phyloP scores from a whole-genome alignment of 2,797 vertebrate species.

The Sternotherus odoratus region DNA sequence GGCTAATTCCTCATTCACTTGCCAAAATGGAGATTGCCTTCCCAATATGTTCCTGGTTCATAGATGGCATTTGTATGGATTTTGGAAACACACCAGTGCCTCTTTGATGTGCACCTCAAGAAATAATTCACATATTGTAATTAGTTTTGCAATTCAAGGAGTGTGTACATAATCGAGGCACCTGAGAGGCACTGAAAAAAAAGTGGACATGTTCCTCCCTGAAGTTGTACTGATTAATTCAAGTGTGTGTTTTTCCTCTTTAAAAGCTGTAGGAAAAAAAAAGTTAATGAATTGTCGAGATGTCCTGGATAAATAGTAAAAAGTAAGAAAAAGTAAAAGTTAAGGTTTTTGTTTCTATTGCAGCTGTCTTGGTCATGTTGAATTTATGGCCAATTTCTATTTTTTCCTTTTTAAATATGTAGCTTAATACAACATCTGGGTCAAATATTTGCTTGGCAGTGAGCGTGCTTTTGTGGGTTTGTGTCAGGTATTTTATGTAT shows the following conservation, averaged over 20 bases:
- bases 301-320: neutral
- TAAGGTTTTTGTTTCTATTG: neutral
- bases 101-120: neutral
- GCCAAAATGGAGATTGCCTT: neutral
- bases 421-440: too few species aligned
- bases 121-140: neutral
- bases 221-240: neutral
- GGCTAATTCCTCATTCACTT: neutral
- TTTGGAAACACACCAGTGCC: neutral
- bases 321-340: too few species aligned
- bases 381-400: neutral
- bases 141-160: neutral
- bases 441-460: too few species aligned
- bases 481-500: neutral
- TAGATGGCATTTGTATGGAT: neutral
- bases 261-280: neutral
- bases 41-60: neutral
- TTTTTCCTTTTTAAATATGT: neutral
- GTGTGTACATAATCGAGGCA: rapidly evolving
- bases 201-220: neutral
- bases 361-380: neutral
- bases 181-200: neutral
- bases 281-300: too few species aligned
- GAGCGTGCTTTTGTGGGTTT: neutral
- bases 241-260: neutral